phyloP scores from a whole-genome alignment of 2,113 vertebrate species.

The Daubentonia madagascariensis region DNA sequence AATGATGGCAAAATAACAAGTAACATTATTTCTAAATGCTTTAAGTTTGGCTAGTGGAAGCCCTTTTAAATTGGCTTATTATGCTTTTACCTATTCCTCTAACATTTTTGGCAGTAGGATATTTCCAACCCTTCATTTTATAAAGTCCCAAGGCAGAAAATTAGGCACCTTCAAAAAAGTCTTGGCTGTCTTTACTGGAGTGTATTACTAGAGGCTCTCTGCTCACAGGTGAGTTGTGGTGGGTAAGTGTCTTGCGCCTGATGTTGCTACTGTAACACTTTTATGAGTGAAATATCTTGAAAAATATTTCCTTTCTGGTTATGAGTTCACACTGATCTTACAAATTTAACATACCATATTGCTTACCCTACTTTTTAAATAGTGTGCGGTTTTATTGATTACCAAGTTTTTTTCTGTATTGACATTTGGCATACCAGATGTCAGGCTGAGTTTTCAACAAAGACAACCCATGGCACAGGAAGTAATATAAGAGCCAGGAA shows the following conservation, averaged over 20 bases:
- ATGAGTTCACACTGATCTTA: constrained; percentile 1
- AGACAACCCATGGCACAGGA: not conserved
- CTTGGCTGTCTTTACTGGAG: not conserved
- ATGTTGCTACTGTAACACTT: not conserved
- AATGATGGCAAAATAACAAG: not conserved
- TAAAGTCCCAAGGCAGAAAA: fast-evolving
- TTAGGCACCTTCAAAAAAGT: not conserved
- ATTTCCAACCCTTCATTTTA: not conserved
- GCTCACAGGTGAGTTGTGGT: not conserved
- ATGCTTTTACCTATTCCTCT: not conserved
- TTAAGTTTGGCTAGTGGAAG: not conserved
- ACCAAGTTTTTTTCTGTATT: not conserved
- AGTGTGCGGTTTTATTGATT: constrained; percentile 43
- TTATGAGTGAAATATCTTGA: not conserved
- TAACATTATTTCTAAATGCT: not conserved
- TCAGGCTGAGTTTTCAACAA: not conserved
- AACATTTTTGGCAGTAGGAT: not conserved
- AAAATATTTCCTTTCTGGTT: constrained; percentile 1
- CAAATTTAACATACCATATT: not conserved
- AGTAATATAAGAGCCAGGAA: not conserved
- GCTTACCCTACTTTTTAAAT: not conserved
- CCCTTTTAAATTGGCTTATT: not conserved
- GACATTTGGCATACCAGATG: not conserved
- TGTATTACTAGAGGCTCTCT: not conserved
- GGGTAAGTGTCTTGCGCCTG: not conserved